These are phyloP conservation scores for Apodemus sylvaticus DNA, from an alignment of 2,113 vertebrate species.

Conservation along the genomic window DNA sequence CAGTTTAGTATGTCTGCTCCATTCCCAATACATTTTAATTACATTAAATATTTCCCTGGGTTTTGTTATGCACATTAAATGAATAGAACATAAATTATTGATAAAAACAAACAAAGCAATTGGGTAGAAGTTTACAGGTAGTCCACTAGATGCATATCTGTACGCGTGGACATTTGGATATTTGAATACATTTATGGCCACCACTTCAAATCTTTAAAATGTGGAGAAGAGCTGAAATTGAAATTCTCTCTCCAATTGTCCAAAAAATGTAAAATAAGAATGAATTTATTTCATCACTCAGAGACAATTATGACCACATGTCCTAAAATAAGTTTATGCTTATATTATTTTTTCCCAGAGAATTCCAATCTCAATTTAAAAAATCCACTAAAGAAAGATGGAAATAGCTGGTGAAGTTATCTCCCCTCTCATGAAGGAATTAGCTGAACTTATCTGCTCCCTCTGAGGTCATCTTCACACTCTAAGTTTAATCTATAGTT, in stretches of 20 bases:
- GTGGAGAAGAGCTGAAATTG: background rate
- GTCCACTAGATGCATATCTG: background rate
- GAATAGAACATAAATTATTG: background rate
- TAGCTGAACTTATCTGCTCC: background rate
- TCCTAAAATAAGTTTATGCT: background rate
- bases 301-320: background rate
- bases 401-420: background rate
- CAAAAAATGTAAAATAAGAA: background rate
- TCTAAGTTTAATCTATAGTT: background rate
- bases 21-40: background rate
- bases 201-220: background rate
- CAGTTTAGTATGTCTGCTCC: background rate
- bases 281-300: background rate
- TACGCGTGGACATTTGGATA: background rate
- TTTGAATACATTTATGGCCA: background rate
- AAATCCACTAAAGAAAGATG: background rate
- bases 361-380: background rate
- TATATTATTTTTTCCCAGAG: background rate
- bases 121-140: background rate
- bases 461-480: background rate
- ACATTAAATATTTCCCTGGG: background rate
- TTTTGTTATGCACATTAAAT: background rate
- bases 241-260: background rate
- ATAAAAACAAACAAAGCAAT: background rate
- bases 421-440: background rate